A percentile compares a stretch with the other conserved stretches of the same genome.
phyloP scores from a whole-genome alignment of 2,888 invertebrate genomes.

The Melitaea athalia region DNA sequence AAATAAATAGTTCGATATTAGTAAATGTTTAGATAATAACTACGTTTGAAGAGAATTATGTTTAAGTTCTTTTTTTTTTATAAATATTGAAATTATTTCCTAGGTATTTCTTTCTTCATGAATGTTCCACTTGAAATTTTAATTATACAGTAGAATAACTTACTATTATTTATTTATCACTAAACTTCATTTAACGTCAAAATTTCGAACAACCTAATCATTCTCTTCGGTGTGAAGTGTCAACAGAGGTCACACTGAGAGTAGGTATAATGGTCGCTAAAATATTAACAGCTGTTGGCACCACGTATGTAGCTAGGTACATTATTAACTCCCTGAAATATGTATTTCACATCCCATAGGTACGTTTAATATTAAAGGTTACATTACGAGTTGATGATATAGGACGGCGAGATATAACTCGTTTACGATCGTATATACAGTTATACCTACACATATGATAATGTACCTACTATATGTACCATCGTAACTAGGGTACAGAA shows the following conservation, averaged over 20 bases:
- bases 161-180: too few relatives aligned
- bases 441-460: not conserved
- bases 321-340: slow-evolving; percentile 34
- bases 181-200: not conserved
- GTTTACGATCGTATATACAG: not conserved
- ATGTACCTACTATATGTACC: not conserved
- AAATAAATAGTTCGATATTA: too few relatives aligned
- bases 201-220: slow-evolving; percentile 18
- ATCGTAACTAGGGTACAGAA: not conserved
- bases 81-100: too few relatives aligned
- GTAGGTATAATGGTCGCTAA: slow-evolving; percentile 30
- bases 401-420: slow-evolving; percentile 4
- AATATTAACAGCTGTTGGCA: slow-evolving; percentile 36
- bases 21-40: too few relatives aligned
- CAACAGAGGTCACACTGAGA: slow-evolving; percentile 23
- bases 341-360: slow-evolving; percentile 28
- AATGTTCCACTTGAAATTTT: too few relatives aligned
- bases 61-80: too few relatives aligned
- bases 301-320: slow-evolving; percentile 18
- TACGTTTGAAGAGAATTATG: too few relatives aligned
- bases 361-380: slow-evolving; percentile 37
- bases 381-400: slow-evolving; percentile 22
- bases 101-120: too few relatives aligned
- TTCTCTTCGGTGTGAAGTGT: slow-evolving; percentile 18
- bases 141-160: too few relatives aligned